These are phyloP conservation scores for Etheostoma cragini DNA, from an alignment of 2,113 vertebrate genomes.

Conservation along the genomic window DNA sequence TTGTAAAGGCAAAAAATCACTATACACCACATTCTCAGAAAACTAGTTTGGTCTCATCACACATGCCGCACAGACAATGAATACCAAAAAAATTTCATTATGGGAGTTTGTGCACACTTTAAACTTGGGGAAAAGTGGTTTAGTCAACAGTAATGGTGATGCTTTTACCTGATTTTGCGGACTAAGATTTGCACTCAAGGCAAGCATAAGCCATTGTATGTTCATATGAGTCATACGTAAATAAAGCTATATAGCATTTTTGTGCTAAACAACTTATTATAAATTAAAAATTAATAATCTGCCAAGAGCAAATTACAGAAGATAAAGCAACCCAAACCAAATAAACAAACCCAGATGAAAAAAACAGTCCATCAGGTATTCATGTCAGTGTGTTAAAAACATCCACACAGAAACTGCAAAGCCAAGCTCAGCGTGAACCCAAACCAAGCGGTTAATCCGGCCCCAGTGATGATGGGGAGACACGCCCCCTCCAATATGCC, in stretches of 20 bases:
- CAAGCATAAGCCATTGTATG: constrained; percentile 31
- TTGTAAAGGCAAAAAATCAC: not conserved
- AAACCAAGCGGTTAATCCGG: not conserved
- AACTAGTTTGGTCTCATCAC: constrained; percentile 2
- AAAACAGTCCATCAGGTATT: constrained; percentile 40
- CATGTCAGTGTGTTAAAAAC: constrained; percentile 44
- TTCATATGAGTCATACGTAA: constrained; percentile 57
- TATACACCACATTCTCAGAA: not conserved
- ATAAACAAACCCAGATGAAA: constrained; percentile 57
- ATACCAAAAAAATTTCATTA: constrained; percentile 30
- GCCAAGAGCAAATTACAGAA: constrained; percentile 57
- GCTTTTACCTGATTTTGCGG: constrained; percentile 44
- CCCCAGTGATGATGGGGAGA: not conserved
- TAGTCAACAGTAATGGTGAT: constrained; percentile 17
- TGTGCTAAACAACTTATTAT: constrained; percentile 59
- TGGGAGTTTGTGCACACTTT: constrained; percentile 16
- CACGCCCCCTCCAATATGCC: not conserved
- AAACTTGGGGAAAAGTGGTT: constrained; percentile 16
- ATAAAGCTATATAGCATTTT: constrained; percentile 43
- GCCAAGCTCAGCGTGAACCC: not conserved
- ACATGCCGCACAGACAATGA: constrained; percentile 17
- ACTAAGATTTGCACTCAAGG: constrained; percentile 46
- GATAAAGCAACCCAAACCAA: constrained; percentile 64
- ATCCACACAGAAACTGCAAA: constrained; percentile 6
- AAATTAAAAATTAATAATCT: constrained; percentile 55